Evolutionary conservation across 2,797 vertebrate genomes (phyloP).

Genomic region (Ataeniobius toweri): DNA sequence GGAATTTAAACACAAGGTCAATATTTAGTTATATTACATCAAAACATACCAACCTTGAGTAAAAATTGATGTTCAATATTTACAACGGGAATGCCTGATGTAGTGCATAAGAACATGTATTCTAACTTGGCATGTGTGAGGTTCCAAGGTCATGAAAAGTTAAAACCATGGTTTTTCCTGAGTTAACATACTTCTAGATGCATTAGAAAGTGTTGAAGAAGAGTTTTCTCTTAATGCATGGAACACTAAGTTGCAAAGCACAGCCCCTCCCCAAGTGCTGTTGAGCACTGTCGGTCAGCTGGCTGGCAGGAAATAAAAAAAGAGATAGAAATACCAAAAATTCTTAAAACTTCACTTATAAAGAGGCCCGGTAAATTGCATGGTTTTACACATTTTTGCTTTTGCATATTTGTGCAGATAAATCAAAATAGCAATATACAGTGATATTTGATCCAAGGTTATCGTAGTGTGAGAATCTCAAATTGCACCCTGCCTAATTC

Average conservation of each 20-base stretch:
- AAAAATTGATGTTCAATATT: slow-evolving; percentile 34
- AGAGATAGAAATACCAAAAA: neutral
- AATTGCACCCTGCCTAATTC: neutral
- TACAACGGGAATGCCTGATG: slow-evolving; percentile 7
- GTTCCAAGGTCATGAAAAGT: neutral
- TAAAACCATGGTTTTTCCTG: neutral
- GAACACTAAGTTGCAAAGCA: neutral
- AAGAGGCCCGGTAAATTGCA: neutral
- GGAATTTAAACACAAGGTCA: slow-evolving; percentile 16
- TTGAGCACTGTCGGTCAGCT: neutral
- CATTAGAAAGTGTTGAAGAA: neutral
- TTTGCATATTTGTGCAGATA: neutral
- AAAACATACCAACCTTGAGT: slow-evolving; percentile 19
- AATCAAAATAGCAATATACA: neutral
- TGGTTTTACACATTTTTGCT: neutral
- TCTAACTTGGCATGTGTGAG: neutral
- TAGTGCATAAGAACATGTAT: neutral
- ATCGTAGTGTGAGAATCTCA: neutral
- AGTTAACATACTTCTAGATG: neutral
- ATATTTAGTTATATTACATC: slow-evolving; percentile 13
- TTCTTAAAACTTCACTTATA: neutral
- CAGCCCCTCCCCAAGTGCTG: neutral
- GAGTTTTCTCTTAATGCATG: neutral
- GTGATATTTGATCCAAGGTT: neutral
- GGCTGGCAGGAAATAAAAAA: neutral